Base-by-base conservation (phyloP, 2,113 vertebrate genomes). In the Raja brachyura region DNA sequence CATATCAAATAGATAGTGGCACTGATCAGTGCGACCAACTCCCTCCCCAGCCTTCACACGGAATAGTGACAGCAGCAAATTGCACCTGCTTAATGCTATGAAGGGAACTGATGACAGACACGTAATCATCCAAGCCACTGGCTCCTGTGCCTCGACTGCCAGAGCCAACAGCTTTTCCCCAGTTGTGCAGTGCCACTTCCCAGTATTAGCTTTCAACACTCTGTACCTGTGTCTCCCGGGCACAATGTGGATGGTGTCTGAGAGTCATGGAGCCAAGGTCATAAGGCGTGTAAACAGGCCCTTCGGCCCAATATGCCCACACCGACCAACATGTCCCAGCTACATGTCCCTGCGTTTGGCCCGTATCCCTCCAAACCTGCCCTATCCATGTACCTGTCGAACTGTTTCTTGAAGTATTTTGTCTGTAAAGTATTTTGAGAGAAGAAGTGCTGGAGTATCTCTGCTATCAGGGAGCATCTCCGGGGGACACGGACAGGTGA, bases 51-150 rank as follows among this genome's bases (percentile, higher is more conserved):
- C 28, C 31, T 63, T 88, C 59, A 88, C 83, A 18, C 59, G 63
- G 59, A 63, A 88, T 88, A 88, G 83, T 61, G 63, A 88, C 61
- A 63, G 59, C 83, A 66, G 83, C 28, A 88, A 56, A 88, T 16
- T 88, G 83, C 83, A 88, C 59, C 59, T 88, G 83, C 83, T 61
- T 61, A 88, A 31, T 66, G 83, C 63, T 31, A 88, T 66, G 59
- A n/a, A 33, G n/a, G 61, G 59, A 66, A 66, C 31, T 88, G 83
- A 88, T 18, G 75, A 28, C 25, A 86, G 22, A 13, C 22, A 25
- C 61, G 13, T n/a, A 56, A 88, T 88, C 83, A 31, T 88, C 63
- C 59, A 88, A 31, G 16, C 61, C n/a, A n/a, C 59, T 31, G 28
- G 59, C 18, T 31, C 83, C 81, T n/a, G 25, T 86, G 25, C 54